Percentiles rank a stretch among this genome's conserved stretches.
phyloP scores from a whole-genome alignment of 2,888 invertebrate genomes.

The Rhaphigaster nebulosa region DNA sequence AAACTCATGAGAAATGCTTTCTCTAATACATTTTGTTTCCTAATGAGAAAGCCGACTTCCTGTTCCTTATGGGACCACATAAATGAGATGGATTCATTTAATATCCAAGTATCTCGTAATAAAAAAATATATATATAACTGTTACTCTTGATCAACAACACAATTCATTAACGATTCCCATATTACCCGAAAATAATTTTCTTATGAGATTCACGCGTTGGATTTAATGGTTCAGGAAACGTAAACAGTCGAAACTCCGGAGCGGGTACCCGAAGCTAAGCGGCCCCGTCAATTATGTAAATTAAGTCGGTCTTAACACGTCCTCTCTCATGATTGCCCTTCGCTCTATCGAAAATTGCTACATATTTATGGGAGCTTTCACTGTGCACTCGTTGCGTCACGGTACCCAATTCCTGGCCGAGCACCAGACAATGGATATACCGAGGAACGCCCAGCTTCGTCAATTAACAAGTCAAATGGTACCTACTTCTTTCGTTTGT shows the following conservation, averaged over 20 bases:
- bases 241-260: background rate
- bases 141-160: background rate
- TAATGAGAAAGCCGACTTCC: background rate
- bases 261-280: background rate
- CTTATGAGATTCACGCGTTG: background rate
- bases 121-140: background rate
- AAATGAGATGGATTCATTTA: background rate
- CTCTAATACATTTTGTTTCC: background rate
- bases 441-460: background rate
- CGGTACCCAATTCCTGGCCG: background rate
- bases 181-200: background rate
- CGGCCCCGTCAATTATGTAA: conserved; percentile 22
- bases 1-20: background rate
- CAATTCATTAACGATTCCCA: background rate
- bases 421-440: background rate
- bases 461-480: conserved; percentile 42
- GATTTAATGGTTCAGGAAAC: conserved; percentile 22
- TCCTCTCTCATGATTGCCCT: conserved; percentile 17
- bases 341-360: conserved; percentile 30
- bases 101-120: background rate
- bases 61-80: background rate
- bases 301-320: conserved; percentile 21
- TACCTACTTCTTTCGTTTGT: background rate
- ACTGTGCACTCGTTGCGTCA: conserved; percentile 5
- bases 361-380: conserved; percentile 43